Conservation (phyloP, 2,113 vertebrate genomes). For the Brachypodius melanocephalos region DNA sequence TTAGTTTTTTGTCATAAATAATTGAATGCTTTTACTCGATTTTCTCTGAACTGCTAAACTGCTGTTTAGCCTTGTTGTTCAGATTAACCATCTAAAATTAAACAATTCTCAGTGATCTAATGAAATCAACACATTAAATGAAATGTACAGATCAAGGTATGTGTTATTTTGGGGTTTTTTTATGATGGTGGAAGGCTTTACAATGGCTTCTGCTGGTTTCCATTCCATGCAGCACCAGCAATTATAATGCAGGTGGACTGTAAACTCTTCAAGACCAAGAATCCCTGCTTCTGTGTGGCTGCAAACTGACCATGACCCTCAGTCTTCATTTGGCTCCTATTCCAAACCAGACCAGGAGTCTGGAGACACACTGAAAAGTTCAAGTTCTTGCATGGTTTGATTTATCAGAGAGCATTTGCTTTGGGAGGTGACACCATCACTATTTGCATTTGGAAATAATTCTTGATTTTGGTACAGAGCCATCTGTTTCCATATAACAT, state of each 20-base stretch:
- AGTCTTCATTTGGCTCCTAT: background rate
- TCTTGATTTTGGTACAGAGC: background rate
- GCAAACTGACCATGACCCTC: background rate
- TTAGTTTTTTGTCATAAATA: background rate
- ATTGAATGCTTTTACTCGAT: background rate
- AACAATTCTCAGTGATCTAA: background rate
- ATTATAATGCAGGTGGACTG: background rate
- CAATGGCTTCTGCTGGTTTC: background rate
- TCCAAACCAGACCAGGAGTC: background rate
- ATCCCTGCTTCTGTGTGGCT: background rate
- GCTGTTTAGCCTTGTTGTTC: background rate
- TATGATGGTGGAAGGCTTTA: background rate
- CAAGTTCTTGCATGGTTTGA: background rate
- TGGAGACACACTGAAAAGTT: background rate
- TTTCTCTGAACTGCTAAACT: background rate
- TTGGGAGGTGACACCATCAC: background rate
- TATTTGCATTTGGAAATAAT: background rate
- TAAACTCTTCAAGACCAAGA: background rate
- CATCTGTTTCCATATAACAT: background rate
- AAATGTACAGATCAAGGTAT: background rate
- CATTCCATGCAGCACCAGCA: background rate
- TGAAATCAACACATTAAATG: background rate
- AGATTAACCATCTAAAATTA: background rate
- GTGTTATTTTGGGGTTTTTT: fast-evolving
- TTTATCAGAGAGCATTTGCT: background rate